Conservation (phyloP, 2,113 vertebrate species). For the Hippoglossus stenolepis region DNA sequence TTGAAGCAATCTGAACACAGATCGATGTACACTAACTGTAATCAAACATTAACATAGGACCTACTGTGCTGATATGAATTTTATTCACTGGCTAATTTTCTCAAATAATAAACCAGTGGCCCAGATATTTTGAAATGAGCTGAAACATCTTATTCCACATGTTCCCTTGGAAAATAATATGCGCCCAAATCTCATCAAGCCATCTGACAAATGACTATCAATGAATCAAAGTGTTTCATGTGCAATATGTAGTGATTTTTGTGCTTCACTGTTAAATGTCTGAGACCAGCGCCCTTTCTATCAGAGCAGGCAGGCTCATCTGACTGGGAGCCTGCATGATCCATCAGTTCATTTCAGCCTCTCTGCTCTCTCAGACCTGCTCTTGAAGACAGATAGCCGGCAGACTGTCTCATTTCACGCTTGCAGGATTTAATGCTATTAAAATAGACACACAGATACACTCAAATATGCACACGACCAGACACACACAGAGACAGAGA, state of each 20-base stretch:
- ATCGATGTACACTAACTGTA: background rate
- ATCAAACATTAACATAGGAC: constrained; percentile 23
- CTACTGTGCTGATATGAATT: constrained; percentile 12
- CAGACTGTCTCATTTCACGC: constrained; percentile 75
- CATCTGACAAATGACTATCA: constrained; percentile 1
- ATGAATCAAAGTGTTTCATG: background rate
- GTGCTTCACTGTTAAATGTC: constrained; percentile 1
- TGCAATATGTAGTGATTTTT: background rate
- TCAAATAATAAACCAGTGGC: constrained; percentile 24
- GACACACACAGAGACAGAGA: constrained; percentile 23
- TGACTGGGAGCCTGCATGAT: constrained; percentile 52
- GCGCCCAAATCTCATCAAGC: background rate
- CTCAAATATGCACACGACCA: constrained; percentile 38
- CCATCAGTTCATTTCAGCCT: constrained; percentile 60
- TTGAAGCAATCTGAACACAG: too few species aligned
- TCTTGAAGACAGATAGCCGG: constrained; percentile 75
- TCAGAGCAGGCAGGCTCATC: constrained; percentile 45
- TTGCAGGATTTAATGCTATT: constrained; percentile 72
- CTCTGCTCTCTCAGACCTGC: constrained; percentile 54
- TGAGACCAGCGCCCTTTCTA: constrained; percentile 30
- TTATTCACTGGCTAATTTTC: constrained; percentile 20
- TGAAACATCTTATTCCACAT: background rate
- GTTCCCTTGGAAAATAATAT: background rate
- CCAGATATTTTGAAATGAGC: constrained; percentile 17
- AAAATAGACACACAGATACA: constrained; percentile 60